Evolutionary conservation across 2,797 vertebrate genomes (phyloP), one percentile per base, ranked within the genome.

Genomic region (Oreonectes daqikongensis): DNA sequence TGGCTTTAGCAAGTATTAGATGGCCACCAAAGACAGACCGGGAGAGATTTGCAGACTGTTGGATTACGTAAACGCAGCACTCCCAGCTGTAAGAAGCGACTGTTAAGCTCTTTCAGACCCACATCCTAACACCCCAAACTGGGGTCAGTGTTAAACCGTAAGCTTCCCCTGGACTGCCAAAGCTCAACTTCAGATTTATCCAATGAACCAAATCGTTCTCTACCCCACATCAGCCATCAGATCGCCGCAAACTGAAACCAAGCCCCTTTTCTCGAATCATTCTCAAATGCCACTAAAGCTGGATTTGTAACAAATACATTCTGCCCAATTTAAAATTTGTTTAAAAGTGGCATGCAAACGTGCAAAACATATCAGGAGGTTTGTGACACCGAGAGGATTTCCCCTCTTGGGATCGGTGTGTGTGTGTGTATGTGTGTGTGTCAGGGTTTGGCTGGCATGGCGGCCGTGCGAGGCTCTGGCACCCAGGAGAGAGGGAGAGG

Each of bases 141-240:
- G 32, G 65, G 64, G 63, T 77, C 35, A 42, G 57, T 73, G 53
- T 65, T 46, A 73, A 50, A 77, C 60, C 60, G 17, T 55, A 22
- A 65, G 40, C 55, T 46, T 57, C 55, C 35, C 28, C 24, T 15
- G 24, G 46, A 35, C 32, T 46, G 20, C 22, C 78, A 70, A 72
- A 81, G 50, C 61, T 52, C 24, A 60, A 46, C 40, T 46, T 53
- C 38, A 42, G 60, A 42, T 63, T 65, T 59, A 61, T 22, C 38
- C 20, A 60, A 52, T 80, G 20, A 70, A 28, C 69, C 84, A 74
- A 88, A 82, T 85, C 84, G 76, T 14, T 78, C 60, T 70, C 75
- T 60, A 40, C 18, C 60, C 72, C 76, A 63, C 76, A 64, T 38
- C 83, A 15, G 12, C 79, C 80, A 79, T 85, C 46, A 67, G 12